Percentiles rank a stretch among this genome's conserved stretches.
These are phyloP conservation scores for Smutsia temminckii DNA, from an alignment of 2,797 vertebrate genomes.

Conservation along the genomic window DNA sequence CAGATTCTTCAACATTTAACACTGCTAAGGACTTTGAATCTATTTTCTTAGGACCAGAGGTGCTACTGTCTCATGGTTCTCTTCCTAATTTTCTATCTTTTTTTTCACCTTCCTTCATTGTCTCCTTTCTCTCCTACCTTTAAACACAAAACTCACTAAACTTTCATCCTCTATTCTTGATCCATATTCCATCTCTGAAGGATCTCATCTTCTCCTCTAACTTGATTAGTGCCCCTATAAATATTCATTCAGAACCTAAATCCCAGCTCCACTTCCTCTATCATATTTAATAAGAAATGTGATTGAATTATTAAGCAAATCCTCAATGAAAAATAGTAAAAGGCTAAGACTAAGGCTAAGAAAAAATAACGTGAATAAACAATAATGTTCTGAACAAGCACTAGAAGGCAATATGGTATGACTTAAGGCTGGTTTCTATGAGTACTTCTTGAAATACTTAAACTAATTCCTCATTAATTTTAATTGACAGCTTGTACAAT, in stretches of 20 bases:
- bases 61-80: background rate
- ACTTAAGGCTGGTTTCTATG: background rate
- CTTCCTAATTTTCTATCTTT: background rate
- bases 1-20: constrained; percentile 44
- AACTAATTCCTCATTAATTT: constrained; percentile 53
- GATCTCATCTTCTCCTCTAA: background rate
- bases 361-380: constrained; percentile 25
- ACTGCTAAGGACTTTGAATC: constrained; percentile 6
- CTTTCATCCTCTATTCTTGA: background rate
- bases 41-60: background rate
- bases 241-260: constrained; percentile 20
- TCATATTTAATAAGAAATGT: constrained; percentile 40
- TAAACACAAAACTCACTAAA: background rate
- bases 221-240: background rate
- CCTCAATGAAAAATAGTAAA: background rate
- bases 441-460: constrained; percentile 22
- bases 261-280: background rate
- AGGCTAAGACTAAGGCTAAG: background rate
- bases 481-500: constrained; percentile 33
- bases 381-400: constrained; percentile 39
- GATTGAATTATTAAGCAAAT: constrained; percentile 41
- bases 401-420: background rate
- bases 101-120: background rate
- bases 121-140: constrained; percentile 12
- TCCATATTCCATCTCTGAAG: background rate